Conservation (phyloP, 2,888 invertebrate species). For the Drosophila leonis region DNA sequence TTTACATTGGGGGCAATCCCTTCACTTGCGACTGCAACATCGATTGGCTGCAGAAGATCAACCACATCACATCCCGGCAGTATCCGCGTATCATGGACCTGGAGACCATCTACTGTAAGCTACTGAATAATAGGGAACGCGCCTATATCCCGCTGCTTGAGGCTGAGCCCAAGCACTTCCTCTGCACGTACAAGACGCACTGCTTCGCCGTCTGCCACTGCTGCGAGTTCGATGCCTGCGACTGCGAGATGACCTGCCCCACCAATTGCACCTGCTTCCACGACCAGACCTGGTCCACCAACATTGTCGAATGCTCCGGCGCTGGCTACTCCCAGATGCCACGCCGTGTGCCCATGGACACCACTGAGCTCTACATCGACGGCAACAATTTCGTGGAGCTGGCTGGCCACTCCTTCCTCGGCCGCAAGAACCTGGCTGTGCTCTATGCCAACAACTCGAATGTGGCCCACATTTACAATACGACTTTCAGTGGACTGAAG, state of each 20-base stretch:
- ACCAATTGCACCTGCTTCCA: constrained; percentile 97
- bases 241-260: constrained; percentile 98
- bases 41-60: constrained; percentile 97
- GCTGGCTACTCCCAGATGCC: constrained; percentile 94
- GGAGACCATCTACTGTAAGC: constrained; percentile 94
- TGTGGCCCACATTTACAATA: constrained; percentile 93
- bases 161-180: constrained; percentile 94
- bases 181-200: constrained; percentile 96
- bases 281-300: constrained; percentile 96
- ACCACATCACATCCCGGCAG: constrained; percentile 93
- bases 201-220: constrained; percentile 98
- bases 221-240: constrained; percentile 98
- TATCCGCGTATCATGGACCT: constrained; percentile 96
- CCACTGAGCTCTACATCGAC: constrained; percentile 96
- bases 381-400: constrained; percentile 95
- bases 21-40: constrained; percentile 97
- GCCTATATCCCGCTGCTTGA: constrained; percentile 94
- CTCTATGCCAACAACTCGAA: constrained; percentile 95
- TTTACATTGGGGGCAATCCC: constrained; percentile 97
- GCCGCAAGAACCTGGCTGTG: constrained; percentile 94
- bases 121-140: constrained; percentile 93
- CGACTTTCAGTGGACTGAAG: constrained; percentile 95
- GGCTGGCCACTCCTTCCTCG: constrained; percentile 95
- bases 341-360: constrained; percentile 96
- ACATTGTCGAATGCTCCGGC: constrained; percentile 95